These are phyloP conservation scores for Protophormia terraenovae DNA, from an alignment of 2,888 invertebrate species.

Conservation along the genomic window DNA sequence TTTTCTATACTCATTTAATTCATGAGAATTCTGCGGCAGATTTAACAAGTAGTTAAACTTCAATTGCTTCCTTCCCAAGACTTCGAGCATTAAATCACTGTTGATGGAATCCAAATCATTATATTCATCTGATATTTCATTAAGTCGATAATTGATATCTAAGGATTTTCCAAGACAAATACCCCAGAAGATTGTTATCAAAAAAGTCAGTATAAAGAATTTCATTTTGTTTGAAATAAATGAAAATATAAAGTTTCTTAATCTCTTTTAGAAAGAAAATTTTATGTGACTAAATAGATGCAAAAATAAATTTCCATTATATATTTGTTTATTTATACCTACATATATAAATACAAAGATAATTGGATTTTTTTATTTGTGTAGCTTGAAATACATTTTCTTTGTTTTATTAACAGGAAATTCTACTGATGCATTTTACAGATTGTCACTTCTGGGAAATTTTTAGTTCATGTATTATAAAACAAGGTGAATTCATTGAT, in stretches of 20 bases:
- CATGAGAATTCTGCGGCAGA: neutral
- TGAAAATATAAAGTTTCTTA: neutral
- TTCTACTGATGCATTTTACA: neutral
- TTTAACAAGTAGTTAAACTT: slow-evolving; percentile 15
- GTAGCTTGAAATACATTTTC: no score
- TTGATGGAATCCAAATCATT: slow-evolving; percentile 5
- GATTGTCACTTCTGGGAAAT: neutral
- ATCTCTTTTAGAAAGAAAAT: neutral
- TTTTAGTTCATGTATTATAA: neutral
- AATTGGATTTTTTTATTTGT: neutral
- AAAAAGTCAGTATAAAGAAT: neutral
- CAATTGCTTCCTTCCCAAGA: neutral
- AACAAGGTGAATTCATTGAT: neutral
- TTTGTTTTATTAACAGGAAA: neutral
- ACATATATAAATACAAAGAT: neutral
- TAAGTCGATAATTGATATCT: neutral
- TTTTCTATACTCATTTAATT: neutral
- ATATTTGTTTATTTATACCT: neutral
- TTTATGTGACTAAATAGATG: neutral
- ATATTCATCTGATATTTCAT: neutral
- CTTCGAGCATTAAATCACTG: neutral
- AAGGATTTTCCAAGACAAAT: neutral
- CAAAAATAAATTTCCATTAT: neutral
- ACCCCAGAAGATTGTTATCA: neutral
- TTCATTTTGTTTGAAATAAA: neutral